Percentiles rank a stretch among this genome's conserved stretches.
These are phyloP conservation scores for Mellilla xanthometata DNA, from an alignment of 2,888 invertebrate species.

Conservation along the genomic window DNA sequence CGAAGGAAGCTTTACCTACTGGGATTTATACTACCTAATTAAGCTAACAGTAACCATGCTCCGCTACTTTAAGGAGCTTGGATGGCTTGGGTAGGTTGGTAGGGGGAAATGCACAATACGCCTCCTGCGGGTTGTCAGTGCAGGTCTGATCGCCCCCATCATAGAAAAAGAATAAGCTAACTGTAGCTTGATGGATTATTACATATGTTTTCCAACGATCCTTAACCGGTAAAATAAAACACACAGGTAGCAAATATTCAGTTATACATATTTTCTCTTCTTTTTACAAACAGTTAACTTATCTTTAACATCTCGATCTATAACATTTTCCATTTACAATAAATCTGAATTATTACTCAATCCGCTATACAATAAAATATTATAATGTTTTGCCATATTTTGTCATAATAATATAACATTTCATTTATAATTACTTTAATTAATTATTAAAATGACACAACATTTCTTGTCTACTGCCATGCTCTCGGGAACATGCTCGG, in stretches of 20 bases:
- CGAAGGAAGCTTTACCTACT: too few relatives aligned
- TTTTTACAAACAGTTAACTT: constrained; percentile 82
- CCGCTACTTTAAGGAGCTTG: too few relatives aligned
- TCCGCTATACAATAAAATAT: constrained; percentile 81
- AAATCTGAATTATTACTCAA: constrained; percentile 76
- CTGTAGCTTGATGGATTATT: too few relatives aligned
- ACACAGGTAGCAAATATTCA: constrained; percentile 74
- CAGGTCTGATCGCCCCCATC: too few relatives aligned
- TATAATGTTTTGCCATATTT: constrained; percentile 66
- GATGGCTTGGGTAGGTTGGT: too few relatives aligned
- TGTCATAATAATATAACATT: constrained; percentile 67
- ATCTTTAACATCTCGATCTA: constrained; percentile 76
- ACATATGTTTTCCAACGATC: too few relatives aligned
- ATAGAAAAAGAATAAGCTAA: too few relatives aligned
- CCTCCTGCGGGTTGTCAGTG: too few relatives aligned
- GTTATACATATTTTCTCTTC: constrained; percentile 80
- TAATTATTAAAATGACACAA: constrained; percentile 74
- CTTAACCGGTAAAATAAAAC: constrained; percentile 56
- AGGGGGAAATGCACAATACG: too few relatives aligned
- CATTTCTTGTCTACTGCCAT: constrained; percentile 62
- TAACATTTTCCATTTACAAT: constrained; percentile 80
- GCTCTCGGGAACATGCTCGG: constrained; percentile 50
- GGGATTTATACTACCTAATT: too few relatives aligned
- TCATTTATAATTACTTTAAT: constrained; percentile 64
- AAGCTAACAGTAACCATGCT: too few relatives aligned